Conservation (phyloP, 2,888 invertebrate genomes). For the Ichneumoninae sp. region DNA sequence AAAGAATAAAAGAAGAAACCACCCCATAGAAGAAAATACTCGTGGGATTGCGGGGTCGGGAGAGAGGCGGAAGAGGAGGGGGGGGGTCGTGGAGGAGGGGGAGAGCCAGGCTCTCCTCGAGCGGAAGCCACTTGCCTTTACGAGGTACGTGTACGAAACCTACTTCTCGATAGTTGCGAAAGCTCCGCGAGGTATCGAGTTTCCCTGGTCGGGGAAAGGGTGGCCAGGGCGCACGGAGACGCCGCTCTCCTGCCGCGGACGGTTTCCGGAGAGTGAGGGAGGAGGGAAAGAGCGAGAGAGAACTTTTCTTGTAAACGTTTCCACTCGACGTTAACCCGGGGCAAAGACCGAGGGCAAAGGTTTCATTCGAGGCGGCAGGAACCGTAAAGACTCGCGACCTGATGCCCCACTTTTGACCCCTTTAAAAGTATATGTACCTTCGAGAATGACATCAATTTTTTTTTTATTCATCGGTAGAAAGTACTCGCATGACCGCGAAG, state of each 20-base stretch:
- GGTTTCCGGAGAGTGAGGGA: not conserved
- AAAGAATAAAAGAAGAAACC: constrained; percentile 44
- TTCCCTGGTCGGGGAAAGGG: constrained; percentile 55
- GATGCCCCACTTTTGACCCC: constrained; percentile 20
- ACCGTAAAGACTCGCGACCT: constrained; percentile 29
- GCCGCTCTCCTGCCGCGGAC: not conserved
- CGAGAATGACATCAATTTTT: not conserved
- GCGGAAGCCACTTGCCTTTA: constrained; percentile 77
- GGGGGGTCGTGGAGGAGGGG: constrained; percentile 43
- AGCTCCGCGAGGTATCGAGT: constrained; percentile 71
- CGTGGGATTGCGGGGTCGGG: constrained; percentile 40
- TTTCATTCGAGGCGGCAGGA: constrained; percentile 12
- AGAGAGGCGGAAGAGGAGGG: constrained; percentile 46
- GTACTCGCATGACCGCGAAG: too few species aligned
- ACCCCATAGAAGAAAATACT: constrained; percentile 39
- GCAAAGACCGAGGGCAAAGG: constrained; percentile 20
- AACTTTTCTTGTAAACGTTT: constrained; percentile 60
- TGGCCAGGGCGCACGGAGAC: constrained; percentile 28
- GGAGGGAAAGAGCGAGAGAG: not conserved
- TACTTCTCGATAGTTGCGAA: constrained; percentile 75
- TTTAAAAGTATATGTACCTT: constrained; percentile 18
- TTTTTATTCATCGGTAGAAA: not conserved
- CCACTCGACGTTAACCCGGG: constrained; percentile 47
- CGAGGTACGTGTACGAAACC: constrained; percentile 73
- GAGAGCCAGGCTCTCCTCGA: constrained; percentile 67